phyloP scores from a whole-genome alignment of 2,888 invertebrate species.

The Auanema freiburgensis region DNA sequence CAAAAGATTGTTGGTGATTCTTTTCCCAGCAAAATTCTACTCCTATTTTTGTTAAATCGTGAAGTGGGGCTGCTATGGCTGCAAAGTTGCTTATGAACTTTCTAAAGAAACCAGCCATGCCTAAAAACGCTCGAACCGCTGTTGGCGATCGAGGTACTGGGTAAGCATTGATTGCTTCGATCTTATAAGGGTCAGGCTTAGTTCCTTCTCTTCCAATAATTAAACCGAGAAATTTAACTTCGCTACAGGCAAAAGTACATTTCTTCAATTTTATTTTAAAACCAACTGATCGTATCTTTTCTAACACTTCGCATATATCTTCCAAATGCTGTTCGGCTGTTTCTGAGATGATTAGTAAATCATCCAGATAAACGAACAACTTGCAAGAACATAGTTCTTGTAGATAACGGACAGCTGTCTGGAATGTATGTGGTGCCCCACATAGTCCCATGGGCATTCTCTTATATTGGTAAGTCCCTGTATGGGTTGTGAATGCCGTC shows the following conservation, averaged over 20 bases:
- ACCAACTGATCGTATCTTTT: too few relatives aligned
- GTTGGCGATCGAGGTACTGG: slow-evolving; percentile 21
- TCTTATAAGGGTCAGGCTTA: slow-evolving; percentile 29
- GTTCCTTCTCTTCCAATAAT: slow-evolving; percentile 32
- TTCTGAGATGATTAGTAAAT: slow-evolving; percentile 32
- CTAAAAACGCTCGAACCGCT: too few relatives aligned
- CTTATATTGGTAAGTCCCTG: slow-evolving; percentile 34
- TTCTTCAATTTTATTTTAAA: slow-evolving; percentile 4
- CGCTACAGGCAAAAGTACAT: slow-evolving; percentile 27
- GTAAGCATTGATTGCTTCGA: slow-evolving; percentile 19
- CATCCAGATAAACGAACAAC: slow-evolving; percentile 34
- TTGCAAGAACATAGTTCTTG: background rate
- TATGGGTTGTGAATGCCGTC: slow-evolving; percentile 33
- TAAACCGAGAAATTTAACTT: slow-evolving; percentile 39
- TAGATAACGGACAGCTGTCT: slow-evolving; percentile 11
- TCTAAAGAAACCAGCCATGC: too few relatives aligned
- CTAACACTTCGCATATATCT: too few relatives aligned
- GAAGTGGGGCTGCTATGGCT: slow-evolving; percentile 27
- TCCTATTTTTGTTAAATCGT: slow-evolving; percentile 26
- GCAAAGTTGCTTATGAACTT: too few relatives aligned
- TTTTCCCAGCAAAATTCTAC: slow-evolving; percentile 19
- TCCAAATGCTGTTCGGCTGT: too few relatives aligned
- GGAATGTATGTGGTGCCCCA: too few relatives aligned
- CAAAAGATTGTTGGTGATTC: slow-evolving; percentile 20
- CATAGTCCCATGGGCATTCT: too few relatives aligned